A percentile compares a stretch with the other conserved stretches of the same genome.
These are phyloP conservation scores for Octodonta nipae DNA, from an alignment of 2,888 invertebrate genomes.

Conservation along the genomic window DNA sequence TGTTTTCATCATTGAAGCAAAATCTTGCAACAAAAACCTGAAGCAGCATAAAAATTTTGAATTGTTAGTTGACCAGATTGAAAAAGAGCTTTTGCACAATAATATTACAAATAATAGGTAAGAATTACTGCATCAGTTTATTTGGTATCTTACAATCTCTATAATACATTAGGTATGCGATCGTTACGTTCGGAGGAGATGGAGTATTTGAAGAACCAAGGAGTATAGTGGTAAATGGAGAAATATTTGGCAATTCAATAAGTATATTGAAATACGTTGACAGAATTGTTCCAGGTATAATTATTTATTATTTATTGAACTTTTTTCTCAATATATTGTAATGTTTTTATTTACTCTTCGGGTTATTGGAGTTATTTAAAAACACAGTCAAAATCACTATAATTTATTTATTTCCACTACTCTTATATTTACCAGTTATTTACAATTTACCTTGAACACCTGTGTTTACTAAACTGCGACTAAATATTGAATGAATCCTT, in stretches of 20 bases:
- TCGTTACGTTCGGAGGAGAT: constrained; percentile 70
- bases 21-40: constrained; percentile 63
- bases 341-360: neutral
- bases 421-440: too few species aligned
- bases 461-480: too few species aligned
- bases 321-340: neutral
- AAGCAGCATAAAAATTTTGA: constrained; percentile 54
- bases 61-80: constrained; percentile 50
- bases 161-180: constrained; percentile 50
- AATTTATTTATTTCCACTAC: too few species aligned
- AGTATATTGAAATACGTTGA: constrained; percentile 55
- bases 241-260: constrained; percentile 51
- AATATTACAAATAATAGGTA: constrained; percentile 55
- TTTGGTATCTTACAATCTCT: neutral
- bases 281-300: constrained; percentile 50
- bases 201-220: constrained; percentile 60
- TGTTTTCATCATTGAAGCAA: constrained; percentile 80
- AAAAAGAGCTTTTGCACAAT: constrained; percentile 52
- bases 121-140: constrained; percentile 4
- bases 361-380: too few species aligned
- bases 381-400: too few species aligned
- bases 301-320: constrained; percentile 5
- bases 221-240: constrained; percentile 57
- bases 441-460: too few species aligned
- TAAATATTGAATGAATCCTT: too few species aligned